Conservation (phyloP, 2,888 invertebrate species). For the Heliconius ismenius region DNA sequence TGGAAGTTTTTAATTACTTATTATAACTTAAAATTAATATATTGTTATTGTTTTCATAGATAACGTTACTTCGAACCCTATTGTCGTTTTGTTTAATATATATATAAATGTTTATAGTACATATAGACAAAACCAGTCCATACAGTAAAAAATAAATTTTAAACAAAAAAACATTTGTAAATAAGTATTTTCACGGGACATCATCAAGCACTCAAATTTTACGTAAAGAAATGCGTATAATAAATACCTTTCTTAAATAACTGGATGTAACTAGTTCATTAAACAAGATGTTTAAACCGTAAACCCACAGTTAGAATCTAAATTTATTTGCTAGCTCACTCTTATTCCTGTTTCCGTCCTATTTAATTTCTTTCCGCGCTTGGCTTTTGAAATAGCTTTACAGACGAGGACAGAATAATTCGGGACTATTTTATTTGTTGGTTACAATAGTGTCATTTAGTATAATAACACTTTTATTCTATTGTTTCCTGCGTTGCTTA, state of each 20-base stretch:
- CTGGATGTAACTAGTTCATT: constrained; percentile 26
- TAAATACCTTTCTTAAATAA: neutral
- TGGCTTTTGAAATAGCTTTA: constrained; percentile 46
- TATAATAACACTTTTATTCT: too few relatives aligned
- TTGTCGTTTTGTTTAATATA: too few relatives aligned
- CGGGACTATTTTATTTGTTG: constrained; percentile 52
- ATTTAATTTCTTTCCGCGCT: constrained; percentile 53
- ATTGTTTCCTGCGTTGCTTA: too few relatives aligned
- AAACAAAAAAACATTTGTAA: too few relatives aligned
- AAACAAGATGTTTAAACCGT: constrained; percentile 29
- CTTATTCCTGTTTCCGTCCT: constrained; percentile 50
- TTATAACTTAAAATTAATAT: too few relatives aligned
- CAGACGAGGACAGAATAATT: constrained; percentile 53
- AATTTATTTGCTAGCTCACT: constrained; percentile 47
- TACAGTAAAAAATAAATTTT: too few relatives aligned
- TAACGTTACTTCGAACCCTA: too few relatives aligned
- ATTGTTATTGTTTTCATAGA: too few relatives aligned
- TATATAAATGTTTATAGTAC: too few relatives aligned
- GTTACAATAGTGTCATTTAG: constrained; percentile 37
- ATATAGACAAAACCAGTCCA: too few relatives aligned
- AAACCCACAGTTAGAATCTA: constrained; percentile 31
- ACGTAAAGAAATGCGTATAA: neutral
- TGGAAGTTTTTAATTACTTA: too few relatives aligned
- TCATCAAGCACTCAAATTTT: neutral
- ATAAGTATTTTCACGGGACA: neutral